Evolutionary conservation across 2,888 invertebrate species (phyloP), one percentile per base, ranked within the genome.

Genomic region (Acleris sparsana): DNA sequence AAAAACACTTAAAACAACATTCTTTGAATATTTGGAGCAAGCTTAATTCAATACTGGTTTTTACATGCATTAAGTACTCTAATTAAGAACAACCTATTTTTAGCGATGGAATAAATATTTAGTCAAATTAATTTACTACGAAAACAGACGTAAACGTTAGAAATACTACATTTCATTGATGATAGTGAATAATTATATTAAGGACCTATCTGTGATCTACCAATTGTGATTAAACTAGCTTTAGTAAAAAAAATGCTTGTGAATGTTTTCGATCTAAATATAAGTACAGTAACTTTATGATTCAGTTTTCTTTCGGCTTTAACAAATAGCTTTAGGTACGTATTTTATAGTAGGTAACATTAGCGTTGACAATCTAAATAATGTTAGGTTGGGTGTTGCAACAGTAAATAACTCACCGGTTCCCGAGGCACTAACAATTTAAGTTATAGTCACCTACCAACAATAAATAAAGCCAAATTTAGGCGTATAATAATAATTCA

Each of bases 381-480:
- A 44, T 49, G 43, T 57, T 63, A 44, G 25, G 49, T 17, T 61
- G 29, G 44, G 60, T 65, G 60, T 65, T 44, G 65, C 55, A 65
- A 61, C 13, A n/a, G 55, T 5, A 49, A 48, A 22, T 60, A 65
- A 65, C 51, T 64, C 55, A 64, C 53, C 18, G 22, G 25, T 56
- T 51, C 65, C 55, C 60, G 43, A 48, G 59, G 64, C 65, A 60
- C 65, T 65, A 55, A 61, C 65, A 65, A 59, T 60, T 49, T 51
- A 56, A 17, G 46, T 39, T 39, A 39, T 13, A 39, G 39, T 39
- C 13, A 46, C 53, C 39, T 56, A 64, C 39, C 59, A 60, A 64
- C 51, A 65, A 48, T 44, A 61, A 56, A 63, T 63, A 43, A 51
- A 49, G 51, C 49, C 55, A 17, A 16, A 39, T 58, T 55, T 55